Evolutionary conservation across 2,797 vertebrate species (phyloP), one percentile per base, ranked within the genome.

Genomic region (Pagetopsis macropterus): DNA sequence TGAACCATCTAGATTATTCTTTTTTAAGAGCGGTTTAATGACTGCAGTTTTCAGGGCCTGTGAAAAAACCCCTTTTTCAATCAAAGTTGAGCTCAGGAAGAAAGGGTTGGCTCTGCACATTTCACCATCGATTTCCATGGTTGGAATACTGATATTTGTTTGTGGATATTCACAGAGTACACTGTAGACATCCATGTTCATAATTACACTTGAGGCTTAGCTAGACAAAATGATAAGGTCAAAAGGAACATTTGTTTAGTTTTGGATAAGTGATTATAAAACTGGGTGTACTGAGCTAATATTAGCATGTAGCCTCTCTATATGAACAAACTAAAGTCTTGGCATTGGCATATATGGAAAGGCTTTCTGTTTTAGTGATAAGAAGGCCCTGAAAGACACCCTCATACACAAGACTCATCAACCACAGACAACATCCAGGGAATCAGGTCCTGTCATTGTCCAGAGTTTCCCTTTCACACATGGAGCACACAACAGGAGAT

Each of bases 61-160:
- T 19, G 19, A 19, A 19, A 19, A 19, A 66, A 13, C 0, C 33
- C n/a, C 7, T 2, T 21, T 33, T 65, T 4, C 4, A 68, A 19
- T 43, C 21, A 12, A 50, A 64, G 3, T 45, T 65, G 59, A 58
- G 41, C 31, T 33, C 5, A 21, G 33, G 52, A 17, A 43, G 51
- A 79, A 65, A 52, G 37, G 13, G 17, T 33, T 19, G 52, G 9
- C 5, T 49, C 40, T 70, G 21, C 5, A 19, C 15, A 8, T 51
- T 44, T n/a, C 33, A 56, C 43, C 65, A 72, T 67, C 49, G 3
- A 54, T 68, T 60, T 31, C 31, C 44, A 57, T 60, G 62, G 12
- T 57, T 64, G 54, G 16, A 76, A 21, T 58, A 21, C 14, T 23
- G 48, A 33, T 65, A 59, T 66, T 66, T 65, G 14, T 70, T 74